phyloP scores from a whole-genome alignment of 1,140 invertebrate species.

The Drosophila miranda region DNA sequence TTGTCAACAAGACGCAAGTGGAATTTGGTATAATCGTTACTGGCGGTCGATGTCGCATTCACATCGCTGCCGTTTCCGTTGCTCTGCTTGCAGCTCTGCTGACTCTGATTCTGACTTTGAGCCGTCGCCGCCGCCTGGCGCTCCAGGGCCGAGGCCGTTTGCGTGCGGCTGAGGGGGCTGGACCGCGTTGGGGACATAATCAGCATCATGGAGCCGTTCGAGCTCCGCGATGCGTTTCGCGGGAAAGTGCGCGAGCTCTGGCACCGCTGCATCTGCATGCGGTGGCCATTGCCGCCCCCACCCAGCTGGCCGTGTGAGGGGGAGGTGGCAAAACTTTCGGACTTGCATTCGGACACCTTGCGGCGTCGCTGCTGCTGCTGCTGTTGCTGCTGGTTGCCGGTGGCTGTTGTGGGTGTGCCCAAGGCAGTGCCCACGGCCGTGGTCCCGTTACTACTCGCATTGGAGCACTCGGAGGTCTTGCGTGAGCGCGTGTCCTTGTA shows the following conservation, averaged over 20 bases:
- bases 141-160: slow-evolving; percentile 64
- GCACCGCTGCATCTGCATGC: slow-evolving; percentile 83
- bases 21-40: slow-evolving; percentile 90
- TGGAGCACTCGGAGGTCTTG: slow-evolving; percentile 89
- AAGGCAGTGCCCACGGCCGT: slow-evolving; percentile 76
- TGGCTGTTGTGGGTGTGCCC: slow-evolving; percentile 67
- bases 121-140: slow-evolving; percentile 81
- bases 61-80: not conserved
- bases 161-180: slow-evolving; percentile 65
- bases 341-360: slow-evolving; percentile 92
- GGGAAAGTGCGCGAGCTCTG: slow-evolving; percentile 82
- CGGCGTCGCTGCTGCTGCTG: slow-evolving; percentile 84
- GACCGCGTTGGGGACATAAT: slow-evolving; percentile 86
- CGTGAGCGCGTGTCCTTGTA: slow-evolving; percentile 90
- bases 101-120: slow-evolving; percentile 84
- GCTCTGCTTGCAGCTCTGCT: slow-evolving; percentile 82
- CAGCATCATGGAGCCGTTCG: slow-evolving; percentile 85
- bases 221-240: slow-evolving; percentile 85
- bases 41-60: not conserved
- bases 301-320: slow-evolving; percentile 85
- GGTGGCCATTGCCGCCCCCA: slow-evolving; percentile 84
- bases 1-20: slow-evolving; percentile 92
- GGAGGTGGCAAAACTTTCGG: slow-evolving; percentile 89
- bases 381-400: slow-evolving; percentile 40
- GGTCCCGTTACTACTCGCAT: slow-evolving; percentile 54